Percentiles rank a stretch among this genome's conserved stretches.
phyloP scores from a whole-genome alignment of 2,888 invertebrate genomes.

The Heliconius aoede region DNA sequence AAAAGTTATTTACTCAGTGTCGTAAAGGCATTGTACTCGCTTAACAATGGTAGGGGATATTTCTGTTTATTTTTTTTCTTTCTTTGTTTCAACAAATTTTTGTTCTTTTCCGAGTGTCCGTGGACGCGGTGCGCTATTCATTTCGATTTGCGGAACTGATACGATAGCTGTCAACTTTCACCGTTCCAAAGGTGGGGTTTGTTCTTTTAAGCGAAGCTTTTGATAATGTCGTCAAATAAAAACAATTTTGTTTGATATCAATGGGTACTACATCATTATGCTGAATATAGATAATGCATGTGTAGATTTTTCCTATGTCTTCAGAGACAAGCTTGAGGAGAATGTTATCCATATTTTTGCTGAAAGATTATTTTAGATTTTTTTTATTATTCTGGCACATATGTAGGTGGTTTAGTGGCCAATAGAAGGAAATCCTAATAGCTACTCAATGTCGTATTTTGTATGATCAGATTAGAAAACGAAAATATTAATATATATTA shows the following conservation, averaged over 20 bases:
- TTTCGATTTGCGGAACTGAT: slow-evolving; percentile 65
- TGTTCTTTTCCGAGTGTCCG: slow-evolving; percentile 58
- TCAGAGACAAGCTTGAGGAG: too few species aligned
- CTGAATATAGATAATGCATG: background rate
- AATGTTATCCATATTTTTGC: too few species aligned
- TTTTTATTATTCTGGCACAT: too few species aligned
- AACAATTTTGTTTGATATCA: background rate
- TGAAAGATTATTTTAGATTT: too few species aligned
- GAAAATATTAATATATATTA: too few species aligned
- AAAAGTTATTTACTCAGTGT: slow-evolving; percentile 81
- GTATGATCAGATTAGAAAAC: too few species aligned
- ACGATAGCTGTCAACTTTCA: slow-evolving; percentile 52
- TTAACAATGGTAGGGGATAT: slow-evolving; percentile 75
- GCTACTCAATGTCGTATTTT: too few species aligned
- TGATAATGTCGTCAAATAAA: slow-evolving; percentile 29
- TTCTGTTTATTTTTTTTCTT: slow-evolving; percentile 59
- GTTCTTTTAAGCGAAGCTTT: slow-evolving; percentile 45
- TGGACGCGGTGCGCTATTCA: slow-evolving; percentile 56
- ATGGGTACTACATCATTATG: background rate
- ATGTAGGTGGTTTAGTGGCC: too few species aligned
- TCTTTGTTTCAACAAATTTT: slow-evolving; percentile 55
- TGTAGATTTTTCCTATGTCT: background rate
- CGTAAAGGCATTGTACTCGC: slow-evolving; percentile 79
- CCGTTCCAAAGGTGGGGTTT: slow-evolving; percentile 48
- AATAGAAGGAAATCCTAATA: too few species aligned